Conservation (phyloP, 2,888 invertebrate species). For the Tetropium fuscum region DNA sequence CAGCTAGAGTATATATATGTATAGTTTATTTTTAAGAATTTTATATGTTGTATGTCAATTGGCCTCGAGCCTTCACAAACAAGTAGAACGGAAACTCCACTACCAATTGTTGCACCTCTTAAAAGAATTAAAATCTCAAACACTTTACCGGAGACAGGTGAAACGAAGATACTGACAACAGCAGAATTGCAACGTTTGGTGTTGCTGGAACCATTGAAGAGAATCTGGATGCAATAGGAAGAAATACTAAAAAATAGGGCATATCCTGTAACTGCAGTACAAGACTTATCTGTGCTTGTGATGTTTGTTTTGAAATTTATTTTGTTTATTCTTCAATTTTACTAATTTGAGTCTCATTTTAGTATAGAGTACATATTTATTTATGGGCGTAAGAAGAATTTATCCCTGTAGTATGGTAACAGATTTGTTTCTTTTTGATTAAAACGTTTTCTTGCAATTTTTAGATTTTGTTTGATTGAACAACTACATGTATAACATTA, state of each 20-base stretch:
- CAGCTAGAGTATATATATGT: too few relatives aligned
- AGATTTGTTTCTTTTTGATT: too few relatives aligned
- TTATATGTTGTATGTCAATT: neutral
- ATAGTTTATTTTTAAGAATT: neutral
- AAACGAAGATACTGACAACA: neutral
- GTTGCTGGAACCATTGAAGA: constrained; percentile 1
- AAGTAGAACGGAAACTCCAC: neutral
- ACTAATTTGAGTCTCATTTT: too few relatives aligned
- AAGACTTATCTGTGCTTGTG: constrained; percentile 1
- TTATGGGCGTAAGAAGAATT: too few relatives aligned
- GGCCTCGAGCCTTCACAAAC: neutral
- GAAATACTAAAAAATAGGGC: neutral
- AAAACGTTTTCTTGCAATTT: too few relatives aligned
- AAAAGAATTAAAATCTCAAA: neutral
- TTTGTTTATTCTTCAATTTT: too few relatives aligned
- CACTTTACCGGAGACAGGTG: neutral
- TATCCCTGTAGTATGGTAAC: too few relatives aligned
- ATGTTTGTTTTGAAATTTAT: neutral
- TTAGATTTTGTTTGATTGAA: too few relatives aligned
- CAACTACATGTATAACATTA: too few relatives aligned
- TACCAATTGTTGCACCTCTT: neutral
- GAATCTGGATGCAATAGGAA: neutral
- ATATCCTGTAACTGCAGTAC: neutral
- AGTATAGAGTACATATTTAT: too few relatives aligned
- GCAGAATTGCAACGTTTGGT: neutral